Conservation (phyloP, 2,113 vertebrate species). For the Nothocercus julius region DNA sequence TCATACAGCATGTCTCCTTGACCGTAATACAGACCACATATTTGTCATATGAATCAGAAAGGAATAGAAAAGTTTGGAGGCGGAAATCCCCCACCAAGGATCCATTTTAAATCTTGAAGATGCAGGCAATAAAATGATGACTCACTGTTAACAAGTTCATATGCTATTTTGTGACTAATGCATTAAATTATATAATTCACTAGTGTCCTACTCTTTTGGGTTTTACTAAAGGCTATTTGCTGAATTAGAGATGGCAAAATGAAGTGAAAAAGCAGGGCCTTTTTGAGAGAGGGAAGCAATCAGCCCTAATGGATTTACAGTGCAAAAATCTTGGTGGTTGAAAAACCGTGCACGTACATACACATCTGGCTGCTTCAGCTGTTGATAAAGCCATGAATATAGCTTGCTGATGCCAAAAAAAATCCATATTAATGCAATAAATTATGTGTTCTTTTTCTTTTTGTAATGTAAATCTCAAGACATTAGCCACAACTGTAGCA, state of each 20-base stretch:
- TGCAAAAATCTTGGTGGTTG: not conserved
- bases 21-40: not conserved
- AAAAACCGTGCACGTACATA: not conserved
- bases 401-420: slow-evolving; percentile 25
- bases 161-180: slow-evolving; percentile 29
- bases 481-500: not conserved
- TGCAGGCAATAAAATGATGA: not conserved
- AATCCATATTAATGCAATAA: not conserved
- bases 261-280: slow-evolving; percentile 20
- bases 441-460: not conserved
- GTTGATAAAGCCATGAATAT: not conserved
- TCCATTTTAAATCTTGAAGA: slow-evolving; percentile 15
- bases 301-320: slow-evolving; percentile 48
- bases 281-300: slow-evolving; percentile 28
- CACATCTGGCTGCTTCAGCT: slow-evolving; percentile 58
- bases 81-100: not conserved
- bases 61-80: not conserved
- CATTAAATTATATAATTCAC: slow-evolving; percentile 14
- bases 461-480: not conserved
- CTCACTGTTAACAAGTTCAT: slow-evolving; percentile 32
- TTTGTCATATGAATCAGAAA: not conserved
- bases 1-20: not conserved
- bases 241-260: slow-evolving; percentile 20
- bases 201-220: not conserved
- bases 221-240: slow-evolving; percentile 32